phyloP scores from a whole-genome alignment of 2,797 vertebrate species.

The Peromyscus nudipes region DNA sequence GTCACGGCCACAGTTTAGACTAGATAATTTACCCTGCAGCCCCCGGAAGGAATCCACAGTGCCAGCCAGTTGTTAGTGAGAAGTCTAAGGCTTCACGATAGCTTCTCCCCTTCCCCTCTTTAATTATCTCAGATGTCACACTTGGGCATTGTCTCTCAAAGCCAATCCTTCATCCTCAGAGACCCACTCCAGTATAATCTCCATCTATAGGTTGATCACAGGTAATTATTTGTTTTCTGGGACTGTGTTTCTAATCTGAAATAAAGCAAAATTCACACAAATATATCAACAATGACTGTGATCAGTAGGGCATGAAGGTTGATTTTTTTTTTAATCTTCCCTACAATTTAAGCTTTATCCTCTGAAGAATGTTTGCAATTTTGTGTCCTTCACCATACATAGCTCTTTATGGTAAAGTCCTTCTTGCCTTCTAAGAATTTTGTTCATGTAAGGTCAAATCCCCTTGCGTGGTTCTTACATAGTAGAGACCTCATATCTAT shows the following conservation, averaged over 20 bases:
- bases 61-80: slow-evolving; percentile 66
- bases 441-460: neutral
- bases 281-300: slow-evolving; percentile 49
- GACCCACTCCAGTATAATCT: slow-evolving; percentile 81
- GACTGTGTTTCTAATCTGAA: slow-evolving; percentile 72
- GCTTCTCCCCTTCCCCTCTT: slow-evolving; percentile 20
- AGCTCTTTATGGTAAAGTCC: neutral
- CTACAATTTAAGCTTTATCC: neutral
- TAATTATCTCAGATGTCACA: slow-evolving; percentile 81
- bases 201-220: slow-evolving; percentile 79
- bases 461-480: neutral
- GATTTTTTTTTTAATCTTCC: slow-evolving; percentile 4
- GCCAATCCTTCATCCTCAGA: slow-evolving; percentile 81
- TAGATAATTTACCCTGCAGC: slow-evolving; percentile 82
- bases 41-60: slow-evolving; percentile 78
- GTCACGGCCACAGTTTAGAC: slow-evolving; percentile 66
- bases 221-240: slow-evolving; percentile 74
- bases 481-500: neutral
- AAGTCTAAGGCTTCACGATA: neutral
- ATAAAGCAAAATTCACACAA: slow-evolving; percentile 67
- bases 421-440: slow-evolving; percentile 21
- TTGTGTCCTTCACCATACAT: neutral
- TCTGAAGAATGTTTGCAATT: neutral
- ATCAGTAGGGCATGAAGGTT: slow-evolving; percentile 43
- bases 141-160: slow-evolving; percentile 83